A percentile compares a stretch with the other conserved stretches of the same genome.
These are phyloP conservation scores for Auanema freiburgensis DNA, from an alignment of 2,888 invertebrate species.

Conservation along the genomic window DNA sequence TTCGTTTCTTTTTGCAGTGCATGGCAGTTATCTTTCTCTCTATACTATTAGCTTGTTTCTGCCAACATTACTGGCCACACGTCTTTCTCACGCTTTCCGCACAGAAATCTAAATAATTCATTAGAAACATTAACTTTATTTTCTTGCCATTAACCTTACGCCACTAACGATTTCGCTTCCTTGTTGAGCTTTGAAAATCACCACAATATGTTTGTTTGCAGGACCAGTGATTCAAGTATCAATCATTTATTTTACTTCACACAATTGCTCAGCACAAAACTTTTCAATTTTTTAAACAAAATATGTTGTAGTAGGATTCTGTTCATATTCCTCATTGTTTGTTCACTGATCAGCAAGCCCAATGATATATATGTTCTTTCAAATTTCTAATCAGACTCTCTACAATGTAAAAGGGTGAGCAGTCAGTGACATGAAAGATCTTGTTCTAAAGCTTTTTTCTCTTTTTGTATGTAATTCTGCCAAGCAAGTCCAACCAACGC, in stretches of 20 bases:
- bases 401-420: too few relatives aligned
- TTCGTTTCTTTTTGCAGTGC: constrained; percentile 2
- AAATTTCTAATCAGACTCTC: too few relatives aligned
- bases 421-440: background rate
- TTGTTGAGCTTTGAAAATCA: background rate
- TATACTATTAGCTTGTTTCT: constrained; percentile 5
- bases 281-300: too few relatives aligned
- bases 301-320: too few relatives aligned
- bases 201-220: constrained; percentile 3
- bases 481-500: background rate
- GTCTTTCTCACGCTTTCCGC: background rate
- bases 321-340: too few relatives aligned
- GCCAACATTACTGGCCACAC: constrained; percentile 1
- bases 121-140: constrained; percentile 8
- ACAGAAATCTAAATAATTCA: constrained; percentile 4
- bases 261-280: too few relatives aligned
- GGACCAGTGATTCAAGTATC: constrained; percentile 9
- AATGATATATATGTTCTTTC: too few relatives aligned
- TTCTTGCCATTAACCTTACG: background rate
- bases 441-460: constrained; percentile 5
- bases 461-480: background rate
- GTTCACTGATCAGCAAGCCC: too few relatives aligned
- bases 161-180: constrained; percentile 4
- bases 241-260: too few relatives aligned
- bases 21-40: background rate